Conservation (phyloP, 2,113 vertebrate species). For the Sus scrofa region T2T-Sscrofa CM000820.6:125003001-125003500, state of each 20-base stretch:
- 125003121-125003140: slow-evolving; percentile 31
- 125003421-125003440: too few species aligned
- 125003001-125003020: not conserved
- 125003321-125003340: too few species aligned
- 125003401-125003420: too few species aligned
- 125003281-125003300: too few species aligned
- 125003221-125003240: not conserved
- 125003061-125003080: slow-evolving; percentile 42
- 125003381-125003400: too few species aligned
- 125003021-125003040: not conserved
- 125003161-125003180: slow-evolving; percentile 24
- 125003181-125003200: not conserved
- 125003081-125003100: not conserved
- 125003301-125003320: too few species aligned
- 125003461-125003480: too few species aligned
- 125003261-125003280: not conserved
- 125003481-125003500: too few species aligned
- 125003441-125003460: too few species aligned
- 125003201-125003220: slow-evolving; percentile 20
- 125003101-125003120: slow-evolving; percentile 39
- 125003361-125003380: too few species aligned
- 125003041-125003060: not conserved
- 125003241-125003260: not conserved
- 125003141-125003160: slow-evolving; percentile 37
- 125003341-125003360: too few species aligned